Evolutionary conservation across 2,888 invertebrate species (phyloP), one percentile per base, ranked within the genome.

Genomic region (Xestia c-nigrum): DNA sequence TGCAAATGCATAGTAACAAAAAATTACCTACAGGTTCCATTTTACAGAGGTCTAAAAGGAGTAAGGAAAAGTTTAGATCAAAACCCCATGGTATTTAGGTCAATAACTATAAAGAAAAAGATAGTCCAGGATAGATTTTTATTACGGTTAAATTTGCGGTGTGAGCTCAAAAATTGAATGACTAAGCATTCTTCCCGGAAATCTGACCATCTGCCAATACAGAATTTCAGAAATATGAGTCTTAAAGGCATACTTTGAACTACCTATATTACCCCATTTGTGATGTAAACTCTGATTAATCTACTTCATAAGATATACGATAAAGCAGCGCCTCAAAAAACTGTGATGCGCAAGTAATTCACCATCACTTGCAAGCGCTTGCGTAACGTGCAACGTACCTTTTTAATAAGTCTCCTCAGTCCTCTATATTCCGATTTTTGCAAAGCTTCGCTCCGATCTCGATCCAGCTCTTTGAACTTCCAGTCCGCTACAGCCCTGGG

Each of bases 401-500:
- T 98, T 94, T 98, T 98, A 70, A 99, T 98, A 70, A 99, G 97
- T 88, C 98, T 97, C 87, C 98, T 97, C 52, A 99, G 96, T 85
- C 98, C 98, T 83, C 98, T 97, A 92, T 99, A 98, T 94, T 99
- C 99, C 65, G 97, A 97, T 90, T 98, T 98, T 92, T 98, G 98
- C 89, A 99, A 95, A 75, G 97, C 96, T 70, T 97, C 97, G 94
- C 99, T 98, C 68, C 97, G 97, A 94, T 99, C 98, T 81, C 96
- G 96, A 94, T 99, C 99, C 89, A 99, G 97, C 82, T 98, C 97
- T 43, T 97, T 95, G 93, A 99, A 99, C 94, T 99, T 99, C 99
- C 99, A 99, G 85, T 98, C 98, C 21, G 99, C 97, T 0, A 99
- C 98, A 21, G 93, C 90, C 31, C 95, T 93, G 46, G 97, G 97